Conservation (phyloP, 1,140 invertebrate species). For the Caenorhabditis briggsae region DNA sequence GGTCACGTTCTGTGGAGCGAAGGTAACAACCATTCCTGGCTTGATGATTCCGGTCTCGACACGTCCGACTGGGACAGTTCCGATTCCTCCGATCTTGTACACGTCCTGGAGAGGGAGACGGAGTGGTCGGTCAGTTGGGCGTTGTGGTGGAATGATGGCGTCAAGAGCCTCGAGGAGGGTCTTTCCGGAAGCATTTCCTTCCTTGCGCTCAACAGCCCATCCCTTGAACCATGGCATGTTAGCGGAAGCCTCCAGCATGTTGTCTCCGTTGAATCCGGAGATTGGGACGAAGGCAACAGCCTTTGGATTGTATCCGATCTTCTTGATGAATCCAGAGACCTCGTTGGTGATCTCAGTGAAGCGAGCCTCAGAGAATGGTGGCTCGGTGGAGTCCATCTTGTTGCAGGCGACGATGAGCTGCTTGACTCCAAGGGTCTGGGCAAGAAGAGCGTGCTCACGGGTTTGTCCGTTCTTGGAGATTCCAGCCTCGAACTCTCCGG, state of each 20-base stretch:
- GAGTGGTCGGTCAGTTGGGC: slow-evolving; percentile 94
- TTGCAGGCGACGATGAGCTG: slow-evolving; percentile 98
- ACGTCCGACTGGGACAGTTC: slow-evolving; percentile 97
- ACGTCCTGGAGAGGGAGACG: slow-evolving; percentile 96
- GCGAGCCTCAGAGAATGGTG: slow-evolving; percentile 89
- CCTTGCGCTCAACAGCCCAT: slow-evolving; percentile 92
- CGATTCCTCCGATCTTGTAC: slow-evolving; percentile 99
- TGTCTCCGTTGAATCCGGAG: slow-evolving; percentile 92
- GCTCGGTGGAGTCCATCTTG: slow-evolving; percentile 99
- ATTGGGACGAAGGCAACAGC: slow-evolving; percentile 97
- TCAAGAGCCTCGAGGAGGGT: slow-evolving; percentile 93
- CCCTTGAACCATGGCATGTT: slow-evolving; percentile 90
- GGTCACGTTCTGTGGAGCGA: slow-evolving; percentile 91
- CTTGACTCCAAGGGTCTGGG: slow-evolving; percentile 97
- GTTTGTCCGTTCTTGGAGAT: slow-evolving; percentile 99
- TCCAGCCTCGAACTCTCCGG: slow-evolving; percentile 96
- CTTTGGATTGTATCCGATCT: slow-evolving; percentile 95
- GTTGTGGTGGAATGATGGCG: slow-evolving; percentile 90
- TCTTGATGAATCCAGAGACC: slow-evolving; percentile 88
- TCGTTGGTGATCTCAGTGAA: slow-evolving; percentile 98
- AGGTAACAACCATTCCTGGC: slow-evolving; percentile 97
- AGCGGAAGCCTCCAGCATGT: slow-evolving; percentile 70
- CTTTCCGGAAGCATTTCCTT: slow-evolving; percentile 89
- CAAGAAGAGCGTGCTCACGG: slow-evolving; percentile 96
- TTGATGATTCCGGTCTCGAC: slow-evolving; percentile 98